Evolutionary conservation across 2,797 vertebrate species (phyloP), one percentile per base, ranked within the genome.

Genomic region (Chelmon rostratus): DNA sequence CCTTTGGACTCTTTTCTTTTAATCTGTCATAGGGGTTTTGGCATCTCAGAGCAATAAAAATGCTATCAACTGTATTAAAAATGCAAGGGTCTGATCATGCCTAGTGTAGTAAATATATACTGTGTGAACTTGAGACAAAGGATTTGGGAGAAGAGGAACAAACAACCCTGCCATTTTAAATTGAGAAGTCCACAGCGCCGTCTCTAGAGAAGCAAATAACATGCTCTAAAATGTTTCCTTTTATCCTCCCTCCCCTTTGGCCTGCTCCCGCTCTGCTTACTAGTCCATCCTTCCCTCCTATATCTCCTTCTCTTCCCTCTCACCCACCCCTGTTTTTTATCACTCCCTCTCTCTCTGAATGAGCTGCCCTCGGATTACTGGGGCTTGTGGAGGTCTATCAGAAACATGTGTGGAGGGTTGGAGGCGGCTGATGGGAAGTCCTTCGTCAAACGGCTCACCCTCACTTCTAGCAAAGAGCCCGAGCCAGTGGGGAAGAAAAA

Each of bases 341-440:
- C 81, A 76, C 80, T 84, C 85, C 64, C 85, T 76, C 68, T 92
- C 88, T 91, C 91, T 90, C 90, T 92, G 87, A 83, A 92, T 89
- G 73, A 94, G 49, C 94, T 94, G 89, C 92, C 95, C 95, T 91
- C 71, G 78, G 94, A 94, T 94, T 94, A 95, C 93, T 93, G 89
- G 90, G 94, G 92, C 93, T 94, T 90, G 23, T 88, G 91, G 89
- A 95, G 94, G 93, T 95, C 94, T 94, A 96, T 97, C 94, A 96
- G 95, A 97, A 97, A 91, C 96, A 96, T 93, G 92, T 96, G 96
- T 95, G 91, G 84, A 59, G 91, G 83, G 92, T 91, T 92, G 93
- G 92, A 93, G 92, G 94, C 93, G 84, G 92, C 73, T 86, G 88
- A 87, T 92, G 91, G 72, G 89, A 94, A 95, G 92, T 89, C 88